phyloP scores from a whole-genome alignment of 2,797 vertebrate species.

The Hippopotamyrus pictus region DNA sequence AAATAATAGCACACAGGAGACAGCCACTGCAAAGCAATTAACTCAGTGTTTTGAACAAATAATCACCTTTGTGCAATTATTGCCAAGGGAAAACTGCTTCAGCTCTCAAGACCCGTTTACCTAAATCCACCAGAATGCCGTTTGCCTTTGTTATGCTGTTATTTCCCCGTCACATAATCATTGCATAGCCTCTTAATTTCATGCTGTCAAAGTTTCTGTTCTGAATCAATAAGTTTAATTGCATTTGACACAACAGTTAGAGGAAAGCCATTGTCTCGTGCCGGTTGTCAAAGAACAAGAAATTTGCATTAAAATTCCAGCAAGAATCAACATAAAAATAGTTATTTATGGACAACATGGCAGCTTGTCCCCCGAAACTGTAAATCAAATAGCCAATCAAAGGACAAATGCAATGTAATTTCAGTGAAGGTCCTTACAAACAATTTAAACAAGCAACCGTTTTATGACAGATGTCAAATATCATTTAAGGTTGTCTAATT shows the following conservation, averaged over 20 bases:
- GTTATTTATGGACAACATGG: not conserved
- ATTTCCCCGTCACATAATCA: slow-evolving; percentile 1
- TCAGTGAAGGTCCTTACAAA: not conserved
- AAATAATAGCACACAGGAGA: slow-evolving; percentile 7
- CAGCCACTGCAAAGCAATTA: slow-evolving; percentile 9
- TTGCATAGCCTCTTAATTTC: slow-evolving; percentile 16
- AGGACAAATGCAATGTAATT: not conserved
- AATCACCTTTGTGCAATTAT: slow-evolving; percentile 15
- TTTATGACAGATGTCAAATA: not conserved
- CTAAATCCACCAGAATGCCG: not conserved
- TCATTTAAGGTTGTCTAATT: not conserved
- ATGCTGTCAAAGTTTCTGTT: slow-evolving; percentile 14
- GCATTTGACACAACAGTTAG: slow-evolving; percentile 2
- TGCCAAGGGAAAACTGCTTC: not conserved
- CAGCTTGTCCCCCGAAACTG: not conserved
- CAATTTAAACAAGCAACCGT: not conserved
- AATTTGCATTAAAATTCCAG: not conserved
- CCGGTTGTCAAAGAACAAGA: not conserved
- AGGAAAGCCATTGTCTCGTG: not conserved
- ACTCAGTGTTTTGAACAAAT: slow-evolving; percentile 19
- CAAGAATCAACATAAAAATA: not conserved
- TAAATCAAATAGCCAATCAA: not conserved
- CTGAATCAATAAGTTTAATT: slow-evolving; percentile 19
- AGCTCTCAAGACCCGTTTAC: not conserved
- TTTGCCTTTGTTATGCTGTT: slow-evolving; percentile 4